Conservation (phyloP, 2,888 invertebrate species). For the Camponotus fellah region DNA sequence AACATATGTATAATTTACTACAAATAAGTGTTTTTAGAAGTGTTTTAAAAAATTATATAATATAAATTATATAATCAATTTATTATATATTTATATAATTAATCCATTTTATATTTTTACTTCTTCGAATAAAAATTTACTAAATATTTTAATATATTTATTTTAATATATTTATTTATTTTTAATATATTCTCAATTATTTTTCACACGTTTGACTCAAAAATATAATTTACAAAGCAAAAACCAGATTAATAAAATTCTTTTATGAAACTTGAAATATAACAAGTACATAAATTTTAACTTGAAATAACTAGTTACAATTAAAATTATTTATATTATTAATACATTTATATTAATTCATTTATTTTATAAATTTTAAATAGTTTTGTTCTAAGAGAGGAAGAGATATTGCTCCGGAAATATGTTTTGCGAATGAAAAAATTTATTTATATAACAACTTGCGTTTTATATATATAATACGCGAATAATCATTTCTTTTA, state of each 20-base stretch:
- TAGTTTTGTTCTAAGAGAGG: neutral
- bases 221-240: conserved; percentile 16
- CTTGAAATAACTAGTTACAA: neutral
- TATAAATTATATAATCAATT: neutral
- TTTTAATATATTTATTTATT: too few relatives aligned
- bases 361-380: neutral
- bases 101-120: neutral
- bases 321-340: conserved; percentile 10
- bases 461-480: neutral
- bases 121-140: neutral
- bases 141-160: neutral
- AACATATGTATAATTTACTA: neutral
- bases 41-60: neutral
- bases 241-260: neutral
- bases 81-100: neutral
- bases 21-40: too few relatives aligned
- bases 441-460: neutral
- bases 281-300: neutral
- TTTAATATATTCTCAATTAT: too few relatives aligned
- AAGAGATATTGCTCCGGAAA: neutral
- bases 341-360: neutral
- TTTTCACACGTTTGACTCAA: neutral
- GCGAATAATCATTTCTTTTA: neutral
- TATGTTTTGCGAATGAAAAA: neutral
- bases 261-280: neutral